These are phyloP conservation scores for Struthio camelus DNA, from an alignment of 2,113 vertebrate species.

Conservation along the genomic window DNA sequence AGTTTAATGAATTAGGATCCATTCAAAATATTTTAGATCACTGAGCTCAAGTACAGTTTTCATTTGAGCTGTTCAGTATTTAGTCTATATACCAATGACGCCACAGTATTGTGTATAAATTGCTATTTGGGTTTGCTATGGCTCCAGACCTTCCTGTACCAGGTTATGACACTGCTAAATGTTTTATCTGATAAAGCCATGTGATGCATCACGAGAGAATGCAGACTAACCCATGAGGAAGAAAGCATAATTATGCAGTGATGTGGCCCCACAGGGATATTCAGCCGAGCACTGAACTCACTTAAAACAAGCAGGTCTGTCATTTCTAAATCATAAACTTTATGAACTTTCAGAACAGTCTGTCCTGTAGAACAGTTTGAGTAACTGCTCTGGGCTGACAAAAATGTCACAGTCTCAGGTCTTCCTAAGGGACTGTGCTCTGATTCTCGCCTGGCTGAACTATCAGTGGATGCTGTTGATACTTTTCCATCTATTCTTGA, in stretches of 20 bases:
- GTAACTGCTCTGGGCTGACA: neutral
- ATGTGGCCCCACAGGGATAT: neutral
- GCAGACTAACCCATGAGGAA: neutral
- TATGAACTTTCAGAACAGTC: neutral
- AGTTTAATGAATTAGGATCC: neutral
- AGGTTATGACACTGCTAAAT: neutral
- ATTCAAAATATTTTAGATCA: neutral
- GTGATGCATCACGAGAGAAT: neutral
- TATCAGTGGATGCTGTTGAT: neutral
- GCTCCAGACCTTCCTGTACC: neutral
- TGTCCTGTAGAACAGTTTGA: neutral
- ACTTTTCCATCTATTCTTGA: constrained; percentile 13
- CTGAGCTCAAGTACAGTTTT: neutral
- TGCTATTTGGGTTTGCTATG: neutral
- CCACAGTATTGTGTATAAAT: no score
- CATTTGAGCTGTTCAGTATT: neutral
- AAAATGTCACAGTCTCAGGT: neutral
- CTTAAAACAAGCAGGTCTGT: neutral
- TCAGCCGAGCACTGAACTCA: neutral
- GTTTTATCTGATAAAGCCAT: neutral
- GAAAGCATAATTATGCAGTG: neutral
- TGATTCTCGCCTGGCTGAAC: neutral
- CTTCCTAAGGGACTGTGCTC: neutral
- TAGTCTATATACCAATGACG: neutral
- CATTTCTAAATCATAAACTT: neutral